Percentiles rank a stretch among this genome's conserved stretches.
Conservation (phyloP, 2,888 invertebrate genomes). For the Acutogordius australiensis region DNA sequence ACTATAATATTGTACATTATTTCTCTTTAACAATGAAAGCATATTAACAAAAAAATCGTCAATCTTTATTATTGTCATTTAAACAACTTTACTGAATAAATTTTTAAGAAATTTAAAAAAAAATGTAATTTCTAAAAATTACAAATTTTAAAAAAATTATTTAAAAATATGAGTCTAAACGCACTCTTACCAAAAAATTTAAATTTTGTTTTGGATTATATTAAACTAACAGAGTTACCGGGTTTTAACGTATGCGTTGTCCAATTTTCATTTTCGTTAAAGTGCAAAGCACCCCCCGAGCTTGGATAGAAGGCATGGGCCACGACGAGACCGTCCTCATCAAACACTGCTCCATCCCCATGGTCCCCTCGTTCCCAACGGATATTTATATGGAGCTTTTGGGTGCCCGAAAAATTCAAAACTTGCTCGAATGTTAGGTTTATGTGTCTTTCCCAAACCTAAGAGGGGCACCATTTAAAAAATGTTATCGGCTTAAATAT, state of each 20-base stretch:
- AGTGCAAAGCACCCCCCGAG: conserved; percentile 87
- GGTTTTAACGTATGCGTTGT: conserved; percentile 24
- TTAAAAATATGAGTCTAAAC: no score
- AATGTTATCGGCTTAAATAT: no score
- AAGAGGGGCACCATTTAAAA: no score
- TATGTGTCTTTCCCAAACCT: not conserved
- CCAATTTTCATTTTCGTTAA: conserved; percentile 80
- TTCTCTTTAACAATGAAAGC: no score
- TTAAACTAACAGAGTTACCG: not conserved
- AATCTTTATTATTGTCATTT: no score
- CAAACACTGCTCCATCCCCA: conserved; percentile 16
- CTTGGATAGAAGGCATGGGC: conserved; percentile 23
- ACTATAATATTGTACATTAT: no score
- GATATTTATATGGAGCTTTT: not conserved
- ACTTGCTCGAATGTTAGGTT: not conserved
- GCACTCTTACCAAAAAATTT: no score
- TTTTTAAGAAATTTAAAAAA: no score
- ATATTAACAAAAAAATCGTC: no score
- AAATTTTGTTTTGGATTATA: not conserved
- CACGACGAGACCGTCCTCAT: conserved; percentile 19
- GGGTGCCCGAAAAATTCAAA: not conserved
- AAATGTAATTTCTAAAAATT: no score
- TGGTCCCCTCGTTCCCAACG: conserved; percentile 12
- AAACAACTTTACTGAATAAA: no score
- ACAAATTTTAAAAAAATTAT: no score